Base-by-base conservation (phyloP, 2,797 vertebrate genomes). In the Spheniscus humboldti region DNA sequence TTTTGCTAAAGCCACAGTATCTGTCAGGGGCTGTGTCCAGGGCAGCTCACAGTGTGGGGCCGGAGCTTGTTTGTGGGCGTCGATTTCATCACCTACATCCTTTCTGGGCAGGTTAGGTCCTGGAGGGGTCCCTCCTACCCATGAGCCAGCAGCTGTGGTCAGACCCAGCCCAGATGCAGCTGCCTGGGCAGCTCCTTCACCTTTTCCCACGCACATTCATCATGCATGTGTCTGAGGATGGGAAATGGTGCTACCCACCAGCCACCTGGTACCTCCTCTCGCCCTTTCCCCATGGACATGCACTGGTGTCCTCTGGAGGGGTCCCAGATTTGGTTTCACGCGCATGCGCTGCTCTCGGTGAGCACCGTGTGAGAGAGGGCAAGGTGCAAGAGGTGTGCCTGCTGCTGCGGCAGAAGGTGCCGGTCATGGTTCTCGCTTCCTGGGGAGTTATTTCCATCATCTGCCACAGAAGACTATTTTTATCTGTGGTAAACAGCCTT, bases 271-370 rank as follows among this genome's bases (percentile, higher is more conserved):
- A 9, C 56, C 18, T 60, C 12, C 31, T 82, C 37, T 62, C 6
- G 2, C 18, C 27, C 24, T 67, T 19, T 80, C 53, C 23, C 4
- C 11, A 33, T 27, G 43, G 33, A 13, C 24, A 2, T 1, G 8
- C 18, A 5, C 37, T 56, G 28, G 7, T 77, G 41, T 68, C 56
- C 31, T 50, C 78, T 33, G 35, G 27, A 4, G 2, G 19, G 11
- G 11, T 75, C 39, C 10, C 16, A 30, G n/a, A 3, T 77, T 18
- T 92, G 64, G 27, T 15, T 63, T 89, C 30, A 33, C 31, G 39
- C 1, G 7, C 5, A 4, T 0, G 2, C 1, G 0, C 37, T 19
- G 63, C n/a, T 59, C 35, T 78, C 8, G 6, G 67, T 0, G 0
- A 86, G 48, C 28, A 11, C 15, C 0, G 0, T 15, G 37, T 80